Base-by-base conservation (phyloP, 2,797 vertebrate genomes). In the Netta rufina region DNA sequence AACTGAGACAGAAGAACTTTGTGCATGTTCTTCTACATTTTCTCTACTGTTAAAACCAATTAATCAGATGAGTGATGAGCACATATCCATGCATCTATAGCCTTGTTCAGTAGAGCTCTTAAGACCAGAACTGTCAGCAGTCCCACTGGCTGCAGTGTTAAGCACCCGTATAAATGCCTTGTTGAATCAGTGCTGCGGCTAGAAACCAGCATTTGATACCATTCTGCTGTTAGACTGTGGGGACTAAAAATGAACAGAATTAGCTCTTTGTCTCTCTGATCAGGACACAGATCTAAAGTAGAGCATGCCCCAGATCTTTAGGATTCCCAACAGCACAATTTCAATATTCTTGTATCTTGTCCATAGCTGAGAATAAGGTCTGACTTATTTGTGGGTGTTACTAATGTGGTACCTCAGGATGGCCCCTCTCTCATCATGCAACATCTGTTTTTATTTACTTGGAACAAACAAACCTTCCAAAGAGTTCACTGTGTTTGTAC, bases 11-110 rank as follows among this genome's bases (percentile, higher is more conserved):
- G 54, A 72, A 67, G 91, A 84, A 47, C 1, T 75, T 69, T 74
- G 8, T 69, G 3, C 30, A 36, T 21, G 20, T 66, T 93, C 36
- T 71, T 9, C 38, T 79, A 43, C 7, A 21, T 87, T 73, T 69
- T 73, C 80, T 86, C 81, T 72, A 54, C 22, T 66, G 66, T 25
- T 47, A 73, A 91, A 84, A 39, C 58, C 18, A 65, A 9, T 73
- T 47, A 51, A 71, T 57, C 13, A 12, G 65, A 70, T 30, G 1
- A 72, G 65, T 69, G 60, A n/a, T 20, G 57, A 69, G 11, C 13
- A 27, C 0, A 0, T 66, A 65, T 47, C 25, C 41, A 14, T 28
- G 25, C 73, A 13, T n/a, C 71, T 66, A 0, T 36, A 74, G 28
- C 41, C 38, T 69, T 41, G 66, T 22, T 12, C n/a, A 70, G 58